A percentile compares a stretch with the other conserved stretches of the same genome.
phyloP scores from a whole-genome alignment of 1,140 invertebrate species.

The Hormaphis cornu region DNA sequence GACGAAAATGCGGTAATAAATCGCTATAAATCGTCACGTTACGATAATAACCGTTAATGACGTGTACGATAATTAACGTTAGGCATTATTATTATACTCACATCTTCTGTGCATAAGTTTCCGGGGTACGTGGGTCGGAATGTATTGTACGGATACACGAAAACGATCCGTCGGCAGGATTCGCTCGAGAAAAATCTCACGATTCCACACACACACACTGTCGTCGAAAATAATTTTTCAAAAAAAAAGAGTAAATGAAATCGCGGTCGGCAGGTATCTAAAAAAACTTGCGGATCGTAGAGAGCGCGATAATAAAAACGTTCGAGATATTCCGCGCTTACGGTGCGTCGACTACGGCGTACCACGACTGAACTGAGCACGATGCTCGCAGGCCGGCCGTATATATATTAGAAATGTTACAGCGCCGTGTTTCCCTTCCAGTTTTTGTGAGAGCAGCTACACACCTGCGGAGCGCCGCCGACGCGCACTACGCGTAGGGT shows the following conservation, averaged over 20 bases:
- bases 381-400: conserved; percentile 4
- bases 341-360: neutral
- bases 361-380: conserved; percentile 7
- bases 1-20: too few relatives aligned
- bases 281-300: too few relatives aligned
- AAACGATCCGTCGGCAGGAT: too few relatives aligned
- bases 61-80: neutral
- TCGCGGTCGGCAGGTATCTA: too few relatives aligned
- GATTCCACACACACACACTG: too few relatives aligned
- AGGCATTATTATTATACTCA: conserved; percentile 17
- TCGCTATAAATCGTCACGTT: too few relatives aligned
- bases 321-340: too few relatives aligned
- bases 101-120: conserved; percentile 28
- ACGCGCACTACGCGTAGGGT: neutral
- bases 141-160: neutral
- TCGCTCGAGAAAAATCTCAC: neutral
- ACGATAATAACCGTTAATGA: neutral
- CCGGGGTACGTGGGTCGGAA: neutral
- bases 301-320: neutral
- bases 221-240: too few relatives aligned
- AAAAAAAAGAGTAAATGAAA: too few relatives aligned
- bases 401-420: conserved; percentile 23
- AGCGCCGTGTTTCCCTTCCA: conserved; percentile 16
- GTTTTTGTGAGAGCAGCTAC: too few relatives aligned
- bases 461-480: neutral